A percentile compares a stretch with the other conserved stretches of the same genome.
phyloP scores from a whole-genome alignment of 2,113 vertebrate genomes.

The Sigmodon hispidus region DNA sequence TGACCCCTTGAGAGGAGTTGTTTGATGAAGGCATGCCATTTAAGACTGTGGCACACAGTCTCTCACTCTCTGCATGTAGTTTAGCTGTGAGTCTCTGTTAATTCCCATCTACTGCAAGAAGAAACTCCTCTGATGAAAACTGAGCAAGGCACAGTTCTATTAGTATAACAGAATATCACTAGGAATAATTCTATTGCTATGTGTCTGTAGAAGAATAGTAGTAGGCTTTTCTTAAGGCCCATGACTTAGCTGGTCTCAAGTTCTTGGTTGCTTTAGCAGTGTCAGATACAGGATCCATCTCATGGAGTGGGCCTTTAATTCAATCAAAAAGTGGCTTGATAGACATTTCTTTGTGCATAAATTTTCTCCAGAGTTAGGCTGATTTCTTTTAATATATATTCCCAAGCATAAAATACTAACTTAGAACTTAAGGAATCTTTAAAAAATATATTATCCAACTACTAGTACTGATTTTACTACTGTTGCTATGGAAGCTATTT shows the following conservation, averaged over 20 bases:
- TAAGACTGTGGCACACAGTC: neutral
- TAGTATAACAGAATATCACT: neutral
- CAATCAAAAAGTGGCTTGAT: neutral
- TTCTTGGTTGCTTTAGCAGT: neutral
- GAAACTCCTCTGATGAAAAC: neutral
- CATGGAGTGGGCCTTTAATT: neutral
- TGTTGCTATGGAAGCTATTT: slow-evolving; percentile 73
- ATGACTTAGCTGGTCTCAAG: neutral
- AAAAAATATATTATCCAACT: slow-evolving; percentile 60
- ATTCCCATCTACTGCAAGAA: neutral
- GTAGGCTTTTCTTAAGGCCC: neutral
- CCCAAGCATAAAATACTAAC: slow-evolving; percentile 51
- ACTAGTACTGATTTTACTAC: slow-evolving; percentile 59
- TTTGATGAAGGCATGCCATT: neutral
- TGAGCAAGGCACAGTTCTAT: neutral
- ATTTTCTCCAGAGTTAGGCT: slow-evolving; percentile 22
- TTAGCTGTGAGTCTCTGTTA: neutral
- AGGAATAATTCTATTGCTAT: neutral
- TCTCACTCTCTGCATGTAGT: neutral
- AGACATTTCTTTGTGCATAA: neutral
- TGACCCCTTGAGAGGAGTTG: neutral
- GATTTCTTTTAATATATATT: slow-evolving; percentile 43
- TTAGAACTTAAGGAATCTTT: slow-evolving; percentile 45
- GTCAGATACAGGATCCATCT: neutral
- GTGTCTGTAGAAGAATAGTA: neutral